Evolutionary conservation across 2,888 invertebrate genomes (phyloP), one percentile per base, ranked within the genome.

Genomic region (Trissoscelio sp.): DNA sequence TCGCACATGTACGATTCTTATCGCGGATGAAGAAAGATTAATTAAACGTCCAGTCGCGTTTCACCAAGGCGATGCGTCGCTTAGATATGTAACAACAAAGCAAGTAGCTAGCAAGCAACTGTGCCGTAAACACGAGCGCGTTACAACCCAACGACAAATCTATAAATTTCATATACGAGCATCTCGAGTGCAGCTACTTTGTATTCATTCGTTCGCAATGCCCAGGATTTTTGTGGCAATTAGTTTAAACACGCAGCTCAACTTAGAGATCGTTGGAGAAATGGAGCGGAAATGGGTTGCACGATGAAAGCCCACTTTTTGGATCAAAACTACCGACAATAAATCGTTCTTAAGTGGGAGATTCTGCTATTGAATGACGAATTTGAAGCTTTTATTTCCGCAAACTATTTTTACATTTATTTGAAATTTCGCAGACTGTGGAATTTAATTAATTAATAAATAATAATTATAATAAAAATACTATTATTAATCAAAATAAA

Each of bases 1-100:
- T 83, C 74, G 78, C 80, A 72, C 81, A 81, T 81, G 81, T 81
- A 77, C 66, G 81, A 81, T 81, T 55, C 72, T 81, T 81, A 81
- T 81, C 81, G 77, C 9, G 81, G 46, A 77, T 55, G 81, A 80
- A 78, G 80, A 75, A 70, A 79, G 75, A 83, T 80, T 80, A 77
- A 83, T 80, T 80, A 78, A 83, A 74, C 78, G 70, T 80, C 66
- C 55, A 78, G 77, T 67, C 44, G 80, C 73, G 74, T 78, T 83
- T 80, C 74, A 57, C 73, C 78, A 18, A 46, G 70, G 48, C 74
- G 75, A 75, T 79, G 74, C 73, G 73, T 78, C 62, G 72, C 60
- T 66, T 58, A 72, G 81, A 77, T 77, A 77, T 67, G 75, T 72
- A n/a, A n/a, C n/a, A 67, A 75, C 80, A 70, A 77, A 77, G 72